Evolutionary conservation across 37 sponge, comb jelly and placozoan species (phyloP).

Genomic region (Petrosia ficiformis): DNA sequence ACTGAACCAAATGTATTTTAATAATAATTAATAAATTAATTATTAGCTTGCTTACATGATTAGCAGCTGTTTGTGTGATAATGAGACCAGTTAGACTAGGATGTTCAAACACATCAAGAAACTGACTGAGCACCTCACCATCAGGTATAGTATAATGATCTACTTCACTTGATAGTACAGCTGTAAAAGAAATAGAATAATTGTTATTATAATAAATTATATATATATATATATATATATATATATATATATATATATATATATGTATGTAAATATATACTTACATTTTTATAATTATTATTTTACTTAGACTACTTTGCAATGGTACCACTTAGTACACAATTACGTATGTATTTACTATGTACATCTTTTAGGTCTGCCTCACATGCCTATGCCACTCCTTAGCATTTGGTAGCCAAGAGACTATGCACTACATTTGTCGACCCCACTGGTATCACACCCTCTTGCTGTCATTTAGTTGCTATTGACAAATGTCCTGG

Average conservation of each 20-base stretch:
- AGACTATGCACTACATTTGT: too few species aligned
- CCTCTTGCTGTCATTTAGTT: neutral
- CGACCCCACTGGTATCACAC: too few species aligned
- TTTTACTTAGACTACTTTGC: too few species aligned
- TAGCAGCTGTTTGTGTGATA: constrained; percentile 41
- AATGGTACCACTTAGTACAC: too few species aligned
- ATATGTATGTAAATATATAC: too few species aligned
- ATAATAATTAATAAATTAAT: neutral
- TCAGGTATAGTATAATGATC: constrained; percentile 66
- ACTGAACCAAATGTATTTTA: neutral
- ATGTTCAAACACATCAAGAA: constrained; percentile 59
- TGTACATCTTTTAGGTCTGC: too few species aligned
- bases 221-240: neutral
- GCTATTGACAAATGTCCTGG: too few species aligned
- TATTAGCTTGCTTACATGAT: constrained; percentile 32
- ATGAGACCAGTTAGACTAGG: constrained; percentile 38
- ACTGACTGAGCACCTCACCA: constrained; percentile 14
- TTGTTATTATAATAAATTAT: neutral
- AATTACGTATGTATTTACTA: too few species aligned
- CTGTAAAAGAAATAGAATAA: too few species aligned
- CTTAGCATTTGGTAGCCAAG: neutral
- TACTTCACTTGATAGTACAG: constrained; percentile 10
- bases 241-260: too few species aligned
- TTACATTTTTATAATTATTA: too few species aligned
- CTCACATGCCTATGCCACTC: too few species aligned